phyloP scores from a whole-genome alignment of 2,888 invertebrate genomes.

The Leucophora obtusa region DNA sequence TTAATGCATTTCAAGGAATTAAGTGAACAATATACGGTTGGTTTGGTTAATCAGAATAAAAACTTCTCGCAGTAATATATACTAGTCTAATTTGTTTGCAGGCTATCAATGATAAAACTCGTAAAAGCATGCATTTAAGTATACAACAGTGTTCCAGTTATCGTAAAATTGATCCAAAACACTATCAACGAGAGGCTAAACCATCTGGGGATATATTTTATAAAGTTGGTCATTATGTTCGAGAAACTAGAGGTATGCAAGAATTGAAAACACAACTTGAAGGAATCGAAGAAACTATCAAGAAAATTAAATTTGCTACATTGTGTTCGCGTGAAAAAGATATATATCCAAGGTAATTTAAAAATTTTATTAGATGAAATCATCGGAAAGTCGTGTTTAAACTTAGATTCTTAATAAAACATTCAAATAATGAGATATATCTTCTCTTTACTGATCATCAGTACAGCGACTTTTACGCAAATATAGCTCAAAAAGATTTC shows the following conservation, averaged over 20 bases:
- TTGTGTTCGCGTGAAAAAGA: slow-evolving; percentile 72
- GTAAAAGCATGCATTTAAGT: slow-evolving; percentile 17
- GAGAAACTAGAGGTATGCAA: slow-evolving; percentile 75
- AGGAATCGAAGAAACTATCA: slow-evolving; percentile 72
- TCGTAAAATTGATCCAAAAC: slow-evolving; percentile 51
- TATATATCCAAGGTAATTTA: slow-evolving; percentile 73
- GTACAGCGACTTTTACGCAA: too few species aligned
- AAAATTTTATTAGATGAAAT: neutral
- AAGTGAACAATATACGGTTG: slow-evolving; percentile 61
- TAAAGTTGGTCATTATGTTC: slow-evolving; percentile 69
- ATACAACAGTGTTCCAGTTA: slow-evolving; percentile 46
- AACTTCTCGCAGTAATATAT: neutral
- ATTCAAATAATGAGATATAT: too few species aligned
- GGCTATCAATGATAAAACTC: slow-evolving; percentile 37
- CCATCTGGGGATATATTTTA: neutral
- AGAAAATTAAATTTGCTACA: slow-evolving; percentile 74
- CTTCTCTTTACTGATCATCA: too few species aligned
- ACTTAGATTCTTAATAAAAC: too few species aligned
- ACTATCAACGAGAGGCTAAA: neutral
- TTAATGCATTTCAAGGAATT: slow-evolving; percentile 57
- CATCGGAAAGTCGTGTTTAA: too few species aligned
- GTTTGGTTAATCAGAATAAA: neutral
- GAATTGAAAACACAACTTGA: slow-evolving; percentile 72
- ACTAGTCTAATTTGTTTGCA: neutral
- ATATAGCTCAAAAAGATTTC: too few species aligned